These are phyloP conservation scores for Scaptomyza hsui DNA, from an alignment of 1,140 invertebrate species.

Conservation along the genomic window DNA sequence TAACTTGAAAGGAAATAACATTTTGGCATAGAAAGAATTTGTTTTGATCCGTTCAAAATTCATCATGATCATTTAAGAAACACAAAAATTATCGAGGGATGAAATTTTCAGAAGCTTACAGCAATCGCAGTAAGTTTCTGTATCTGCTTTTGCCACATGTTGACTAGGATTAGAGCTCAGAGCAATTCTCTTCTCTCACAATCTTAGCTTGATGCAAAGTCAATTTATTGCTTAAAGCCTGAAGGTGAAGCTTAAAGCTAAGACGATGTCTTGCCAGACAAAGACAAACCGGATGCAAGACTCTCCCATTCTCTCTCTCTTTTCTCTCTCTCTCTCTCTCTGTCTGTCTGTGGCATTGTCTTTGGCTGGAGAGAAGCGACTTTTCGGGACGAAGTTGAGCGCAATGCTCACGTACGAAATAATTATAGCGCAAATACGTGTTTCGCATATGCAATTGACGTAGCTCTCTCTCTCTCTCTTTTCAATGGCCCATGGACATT, in stretches of 20 bases:
- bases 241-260: conserved; percentile 15
- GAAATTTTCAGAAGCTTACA: too few species aligned
- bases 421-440: conserved; percentile 81
- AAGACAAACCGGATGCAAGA: conserved; percentile 9
- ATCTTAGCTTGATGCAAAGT: not conserved
- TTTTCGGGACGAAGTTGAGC: conserved; percentile 39
- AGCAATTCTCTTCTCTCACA: too few species aligned
- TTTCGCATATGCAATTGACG: conserved; percentile 59
- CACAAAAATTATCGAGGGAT: too few species aligned
- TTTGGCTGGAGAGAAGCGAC: conserved; percentile 14
- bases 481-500: conserved; percentile 16
- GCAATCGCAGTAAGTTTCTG: too few species aligned
- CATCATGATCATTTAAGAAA: too few species aligned
- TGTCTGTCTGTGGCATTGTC: conserved; percentile 40
- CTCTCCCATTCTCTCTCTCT: not conserved
- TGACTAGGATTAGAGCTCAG: too few species aligned
- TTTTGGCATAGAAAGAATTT: too few species aligned
- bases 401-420: conserved; percentile 75
- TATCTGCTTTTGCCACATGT: too few species aligned
- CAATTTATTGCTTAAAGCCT: conserved; percentile 33
- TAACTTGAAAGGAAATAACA: too few species aligned
- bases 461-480: conserved; percentile 11
- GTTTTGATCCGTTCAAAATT: too few species aligned
- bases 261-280: conserved; percentile 15
- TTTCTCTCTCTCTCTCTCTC: conserved; percentile 26